These are phyloP conservation scores for Hemaris fuciformis DNA, from an alignment of 2,888 invertebrate genomes.

Conservation along the genomic window DNA sequence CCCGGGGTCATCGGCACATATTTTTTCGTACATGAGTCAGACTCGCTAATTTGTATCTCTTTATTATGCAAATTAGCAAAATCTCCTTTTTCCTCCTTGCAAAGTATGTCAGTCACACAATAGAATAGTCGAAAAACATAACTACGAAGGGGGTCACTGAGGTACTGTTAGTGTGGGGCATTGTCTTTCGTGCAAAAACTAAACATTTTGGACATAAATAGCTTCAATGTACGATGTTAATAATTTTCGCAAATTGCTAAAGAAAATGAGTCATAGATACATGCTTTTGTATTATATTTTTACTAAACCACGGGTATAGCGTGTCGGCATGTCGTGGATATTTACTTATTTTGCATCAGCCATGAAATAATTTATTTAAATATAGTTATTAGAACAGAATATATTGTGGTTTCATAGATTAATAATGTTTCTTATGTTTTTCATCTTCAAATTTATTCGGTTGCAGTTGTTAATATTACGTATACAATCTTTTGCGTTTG, in stretches of 20 bases:
- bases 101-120: slow-evolving; percentile 39
- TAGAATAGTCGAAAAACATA: slow-evolving; percentile 18
- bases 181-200: slow-evolving; percentile 19
- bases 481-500: too few species aligned
- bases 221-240: neutral
- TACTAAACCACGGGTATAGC: too few species aligned
- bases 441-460: too few species aligned
- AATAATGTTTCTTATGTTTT: too few species aligned
- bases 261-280: too few species aligned
- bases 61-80: slow-evolving; percentile 41
- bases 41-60: slow-evolving; percentile 36
- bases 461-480: too few species aligned
- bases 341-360: too few species aligned
- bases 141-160: slow-evolving; percentile 21
- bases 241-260: neutral
- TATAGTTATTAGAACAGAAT: too few species aligned
- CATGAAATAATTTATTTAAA: too few species aligned
- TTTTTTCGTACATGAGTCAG: slow-evolving; percentile 30
- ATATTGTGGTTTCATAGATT: too few species aligned
- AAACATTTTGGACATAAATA: neutral
- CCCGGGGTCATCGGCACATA: slow-evolving; percentile 36
- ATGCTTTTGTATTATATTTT: too few species aligned
- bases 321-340: too few species aligned
- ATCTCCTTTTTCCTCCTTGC: slow-evolving; percentile 30
- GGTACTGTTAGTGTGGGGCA: slow-evolving; percentile 25